phyloP scores from a whole-genome alignment of 2,113 vertebrate genomes.

The Thryonomys swinderianus region DNA sequence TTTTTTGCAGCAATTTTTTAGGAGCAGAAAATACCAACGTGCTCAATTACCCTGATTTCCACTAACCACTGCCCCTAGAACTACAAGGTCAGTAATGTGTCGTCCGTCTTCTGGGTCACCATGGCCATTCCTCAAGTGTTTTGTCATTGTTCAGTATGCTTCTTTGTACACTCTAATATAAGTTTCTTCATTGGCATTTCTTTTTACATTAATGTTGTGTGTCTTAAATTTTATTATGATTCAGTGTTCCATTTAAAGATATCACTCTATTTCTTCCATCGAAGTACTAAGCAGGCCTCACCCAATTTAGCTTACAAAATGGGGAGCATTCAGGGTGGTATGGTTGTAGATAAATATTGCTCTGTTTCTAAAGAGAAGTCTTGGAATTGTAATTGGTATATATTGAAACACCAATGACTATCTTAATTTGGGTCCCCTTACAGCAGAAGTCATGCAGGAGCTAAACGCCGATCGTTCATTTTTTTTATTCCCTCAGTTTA shows the following conservation, averaged over 20 bases:
- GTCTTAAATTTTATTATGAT: background rate
- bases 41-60: background rate
- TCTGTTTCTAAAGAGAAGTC: background rate
- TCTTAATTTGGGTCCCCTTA: background rate
- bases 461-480: background rate
- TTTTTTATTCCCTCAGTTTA: too few relatives aligned
- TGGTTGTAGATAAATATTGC: background rate
- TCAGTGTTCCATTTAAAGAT: background rate
- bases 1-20: background rate
- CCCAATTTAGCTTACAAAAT: too few relatives aligned
- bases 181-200: background rate
- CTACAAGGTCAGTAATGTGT: background rate
- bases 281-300: too few relatives aligned
- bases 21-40: constrained; percentile 21
- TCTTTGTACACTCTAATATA: background rate
- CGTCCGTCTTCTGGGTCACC: background rate
- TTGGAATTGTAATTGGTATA: background rate
- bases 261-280: background rate
- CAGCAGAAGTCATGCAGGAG: background rate
- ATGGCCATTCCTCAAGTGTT: background rate
- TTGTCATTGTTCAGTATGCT: background rate
- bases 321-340: too few relatives aligned
- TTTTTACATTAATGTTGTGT: background rate
- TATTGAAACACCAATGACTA: background rate
- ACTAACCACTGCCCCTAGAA: background rate